Conservation (phyloP, 2,113 vertebrate genomes). For the Machaerirhynchus nigripectus region DNA sequence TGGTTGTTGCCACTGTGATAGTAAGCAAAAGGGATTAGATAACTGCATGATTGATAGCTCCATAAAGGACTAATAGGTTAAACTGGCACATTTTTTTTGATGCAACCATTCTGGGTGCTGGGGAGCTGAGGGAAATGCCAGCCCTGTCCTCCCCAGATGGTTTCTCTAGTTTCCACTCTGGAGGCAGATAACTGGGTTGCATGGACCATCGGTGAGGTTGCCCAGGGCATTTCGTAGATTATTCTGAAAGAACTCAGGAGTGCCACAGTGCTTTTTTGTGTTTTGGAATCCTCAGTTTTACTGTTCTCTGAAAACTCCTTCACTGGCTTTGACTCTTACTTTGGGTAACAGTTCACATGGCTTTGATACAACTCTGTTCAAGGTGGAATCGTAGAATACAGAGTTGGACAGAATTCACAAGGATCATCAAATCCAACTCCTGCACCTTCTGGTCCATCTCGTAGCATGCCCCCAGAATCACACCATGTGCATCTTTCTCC, state of each 20-base stretch:
- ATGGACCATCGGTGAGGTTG: accelerated
- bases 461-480: accelerated
- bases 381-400: not conserved
- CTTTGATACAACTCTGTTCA: accelerated
- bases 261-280: not conserved
- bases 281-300: not conserved
- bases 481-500: not conserved
- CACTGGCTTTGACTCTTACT: not conserved
- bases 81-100: not conserved
- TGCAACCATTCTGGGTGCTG: too few species aligned
- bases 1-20: not conserved
- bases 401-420: not conserved
- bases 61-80: too few species aligned
- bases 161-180: not conserved
- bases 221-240: not conserved
- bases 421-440: not conserved
- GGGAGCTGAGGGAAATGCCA: not conserved
- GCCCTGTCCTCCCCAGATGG: too few species aligned
- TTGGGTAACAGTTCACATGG: not conserved
- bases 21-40: not conserved
- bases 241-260: not conserved
- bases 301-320: not conserved
- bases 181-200: not conserved
- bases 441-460: not conserved
- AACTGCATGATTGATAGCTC: not conserved